These are phyloP conservation scores for Rachycentron canadum DNA, from an alignment of 2,797 vertebrate genomes.

Conservation along the genomic window DNA sequence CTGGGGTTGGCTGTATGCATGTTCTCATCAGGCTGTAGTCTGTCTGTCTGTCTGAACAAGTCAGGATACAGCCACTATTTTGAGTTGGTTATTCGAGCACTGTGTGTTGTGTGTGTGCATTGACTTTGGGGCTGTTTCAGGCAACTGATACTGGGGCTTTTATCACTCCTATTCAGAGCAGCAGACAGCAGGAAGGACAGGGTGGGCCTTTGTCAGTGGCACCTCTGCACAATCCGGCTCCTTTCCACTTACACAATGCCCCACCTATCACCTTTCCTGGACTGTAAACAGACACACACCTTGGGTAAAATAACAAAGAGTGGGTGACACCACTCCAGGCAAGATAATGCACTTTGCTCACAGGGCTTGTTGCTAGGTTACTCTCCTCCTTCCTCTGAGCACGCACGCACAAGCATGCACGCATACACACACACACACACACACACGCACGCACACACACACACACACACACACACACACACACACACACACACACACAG, in stretches of 20 bases:
- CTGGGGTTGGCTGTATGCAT: not conserved
- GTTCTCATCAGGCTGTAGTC: constrained; percentile 5
- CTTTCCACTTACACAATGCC: constrained; percentile 66
- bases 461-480: not conserved
- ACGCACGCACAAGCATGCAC: too few species aligned
- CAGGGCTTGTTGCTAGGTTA: constrained; percentile 76
- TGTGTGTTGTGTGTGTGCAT: constrained; percentile 21
- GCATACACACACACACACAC: not conserved
- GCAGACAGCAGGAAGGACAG: constrained; percentile 59
- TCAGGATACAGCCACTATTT: constrained; percentile 14
- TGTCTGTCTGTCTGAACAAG: not conserved
- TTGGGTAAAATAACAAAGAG: constrained; percentile 64
- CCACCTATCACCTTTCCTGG: constrained; percentile 70
- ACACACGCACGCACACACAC: constrained; percentile 11
- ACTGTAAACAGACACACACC: constrained; percentile 71
- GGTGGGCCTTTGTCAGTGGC: constrained; percentile 55
- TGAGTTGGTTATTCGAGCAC: too few species aligned
- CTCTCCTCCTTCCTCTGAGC: constrained; percentile 23
- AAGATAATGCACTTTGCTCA: constrained; percentile 40
- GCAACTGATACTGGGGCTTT: constrained; percentile 64
- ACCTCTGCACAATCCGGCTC: constrained; percentile 44
- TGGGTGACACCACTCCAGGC: constrained; percentile 40
- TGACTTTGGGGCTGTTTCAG: constrained; percentile 29
- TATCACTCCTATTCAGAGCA: constrained; percentile 61
- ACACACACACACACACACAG: constrained; percentile 11